Percentiles rank a stretch among this genome's conserved stretches.
Evolutionary conservation across 2,888 invertebrate species (phyloP).

Genomic region (Myathropa florea): DNA sequence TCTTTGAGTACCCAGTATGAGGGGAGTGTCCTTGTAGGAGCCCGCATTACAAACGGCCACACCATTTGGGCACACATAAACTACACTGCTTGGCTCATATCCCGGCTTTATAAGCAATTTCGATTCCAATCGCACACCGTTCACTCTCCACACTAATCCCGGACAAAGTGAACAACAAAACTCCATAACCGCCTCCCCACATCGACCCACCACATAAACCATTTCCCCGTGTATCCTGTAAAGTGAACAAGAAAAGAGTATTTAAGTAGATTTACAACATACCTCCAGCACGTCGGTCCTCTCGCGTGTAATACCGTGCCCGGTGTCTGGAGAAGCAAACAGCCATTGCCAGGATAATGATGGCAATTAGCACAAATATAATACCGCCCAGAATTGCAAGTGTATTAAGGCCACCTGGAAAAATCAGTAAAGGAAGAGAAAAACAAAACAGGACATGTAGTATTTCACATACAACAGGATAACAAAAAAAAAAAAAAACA

Average conservation of each 20-base stretch:
- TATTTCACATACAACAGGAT: not conserved
- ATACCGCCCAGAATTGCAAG: constrained; percentile 80
- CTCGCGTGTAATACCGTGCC: constrained; percentile 90
- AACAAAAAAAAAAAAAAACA: constrained; percentile 4
- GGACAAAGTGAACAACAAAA: not conserved
- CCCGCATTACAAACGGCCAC: not conserved
- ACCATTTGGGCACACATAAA: too few relatives aligned
- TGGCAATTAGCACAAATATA: constrained; percentile 79
- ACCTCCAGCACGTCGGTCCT: constrained; percentile 82
- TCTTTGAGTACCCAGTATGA: not conserved
- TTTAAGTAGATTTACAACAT: constrained; percentile 55
- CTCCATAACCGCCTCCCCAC: not conserved
- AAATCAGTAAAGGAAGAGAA: constrained; percentile 61
- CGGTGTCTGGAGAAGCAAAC: constrained; percentile 86
- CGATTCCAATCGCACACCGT: not conserved
- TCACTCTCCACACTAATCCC: not conserved
- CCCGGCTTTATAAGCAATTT: not conserved
- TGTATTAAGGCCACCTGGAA: constrained; percentile 82
- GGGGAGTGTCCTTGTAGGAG: not conserved
- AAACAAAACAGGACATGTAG: not conserved
- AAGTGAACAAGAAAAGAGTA: constrained; percentile 2
- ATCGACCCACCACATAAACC: not conserved
- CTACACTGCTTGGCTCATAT: not conserved
- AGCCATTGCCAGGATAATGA: constrained; percentile 79
- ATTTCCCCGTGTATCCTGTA: not conserved